These are phyloP conservation scores for Aphaenogaster floridana DNA, from an alignment of 1,140 invertebrate species.

Conservation along the genomic window DNA sequence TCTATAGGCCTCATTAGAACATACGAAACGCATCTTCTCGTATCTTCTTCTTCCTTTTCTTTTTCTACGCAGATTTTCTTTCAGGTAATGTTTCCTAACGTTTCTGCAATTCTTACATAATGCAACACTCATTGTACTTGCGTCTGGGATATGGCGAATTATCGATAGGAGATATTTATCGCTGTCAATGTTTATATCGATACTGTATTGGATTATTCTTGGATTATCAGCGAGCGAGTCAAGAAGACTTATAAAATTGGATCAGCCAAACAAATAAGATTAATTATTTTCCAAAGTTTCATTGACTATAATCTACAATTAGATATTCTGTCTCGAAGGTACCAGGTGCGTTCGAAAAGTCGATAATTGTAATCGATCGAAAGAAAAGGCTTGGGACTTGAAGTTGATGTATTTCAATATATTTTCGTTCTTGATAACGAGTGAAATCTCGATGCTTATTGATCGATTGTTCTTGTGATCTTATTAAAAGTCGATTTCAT, in stretches of 20 bases:
- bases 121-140: background rate
- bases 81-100: background rate
- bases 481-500: conserved; percentile 1
- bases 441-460: conserved; percentile 15
- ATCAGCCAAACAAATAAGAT: background rate
- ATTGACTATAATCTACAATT: background rate
- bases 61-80: background rate
- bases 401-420: background rate
- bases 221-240: background rate
- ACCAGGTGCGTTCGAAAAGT: background rate
- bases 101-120: background rate
- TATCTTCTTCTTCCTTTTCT: too few species aligned
- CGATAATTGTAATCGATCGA: background rate
- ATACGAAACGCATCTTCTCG: too few species aligned
- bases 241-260: conserved; percentile 2
- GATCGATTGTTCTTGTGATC: background rate
- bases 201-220: background rate
- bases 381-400: background rate
- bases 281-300: background rate
- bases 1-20: background rate
- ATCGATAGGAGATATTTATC: background rate
- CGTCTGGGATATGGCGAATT: background rate
- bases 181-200: background rate
- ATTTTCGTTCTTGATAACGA: background rate
- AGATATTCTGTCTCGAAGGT: background rate